Evolutionary conservation across 2,113 vertebrate genomes (phyloP).

Genomic region (Podarcis cretensis): DNA sequence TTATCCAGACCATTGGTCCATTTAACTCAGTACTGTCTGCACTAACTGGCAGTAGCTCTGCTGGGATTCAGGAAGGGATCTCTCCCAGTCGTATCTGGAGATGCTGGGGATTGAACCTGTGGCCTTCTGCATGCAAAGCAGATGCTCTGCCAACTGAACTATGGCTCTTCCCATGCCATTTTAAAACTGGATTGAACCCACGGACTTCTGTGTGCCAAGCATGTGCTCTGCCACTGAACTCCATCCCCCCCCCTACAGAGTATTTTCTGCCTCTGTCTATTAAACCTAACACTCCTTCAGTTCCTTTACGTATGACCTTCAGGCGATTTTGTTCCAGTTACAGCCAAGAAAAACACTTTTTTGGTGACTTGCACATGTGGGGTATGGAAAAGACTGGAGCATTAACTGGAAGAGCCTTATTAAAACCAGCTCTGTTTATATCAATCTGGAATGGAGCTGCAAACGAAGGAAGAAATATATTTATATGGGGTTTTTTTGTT

Average conservation of each 20-base stretch:
- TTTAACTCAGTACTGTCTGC: neutral
- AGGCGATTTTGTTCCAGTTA: constrained; percentile 42
- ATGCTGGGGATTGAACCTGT: too few relatives aligned
- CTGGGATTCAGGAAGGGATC: neutral
- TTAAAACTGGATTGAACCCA: neutral
- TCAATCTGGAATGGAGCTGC: constrained; percentile 36
- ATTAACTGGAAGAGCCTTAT: constrained; percentile 15
- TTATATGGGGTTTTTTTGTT: too few relatives aligned
- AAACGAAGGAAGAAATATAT: neutral
- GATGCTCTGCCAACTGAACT: too few relatives aligned
- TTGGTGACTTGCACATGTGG: neutral
- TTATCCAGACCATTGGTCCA: neutral
- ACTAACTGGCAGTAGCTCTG: neutral
- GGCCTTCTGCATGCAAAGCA: too few relatives aligned
- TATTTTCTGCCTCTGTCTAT: constrained; percentile 22
- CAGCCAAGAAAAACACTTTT: constrained; percentile 14
- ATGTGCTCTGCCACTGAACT: neutral
- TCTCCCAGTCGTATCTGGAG: too few relatives aligned
- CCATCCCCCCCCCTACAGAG: neutral
- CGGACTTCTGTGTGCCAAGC: neutral
- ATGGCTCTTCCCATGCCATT: neutral
- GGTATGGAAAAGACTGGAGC: neutral
- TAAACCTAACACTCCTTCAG: constrained; percentile 23
- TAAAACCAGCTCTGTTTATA: constrained; percentile 36
- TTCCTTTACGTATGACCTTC: constrained; percentile 31